Conservation (phyloP, 2,797 vertebrate species). For the Hemitrygon akajei region DNA sequence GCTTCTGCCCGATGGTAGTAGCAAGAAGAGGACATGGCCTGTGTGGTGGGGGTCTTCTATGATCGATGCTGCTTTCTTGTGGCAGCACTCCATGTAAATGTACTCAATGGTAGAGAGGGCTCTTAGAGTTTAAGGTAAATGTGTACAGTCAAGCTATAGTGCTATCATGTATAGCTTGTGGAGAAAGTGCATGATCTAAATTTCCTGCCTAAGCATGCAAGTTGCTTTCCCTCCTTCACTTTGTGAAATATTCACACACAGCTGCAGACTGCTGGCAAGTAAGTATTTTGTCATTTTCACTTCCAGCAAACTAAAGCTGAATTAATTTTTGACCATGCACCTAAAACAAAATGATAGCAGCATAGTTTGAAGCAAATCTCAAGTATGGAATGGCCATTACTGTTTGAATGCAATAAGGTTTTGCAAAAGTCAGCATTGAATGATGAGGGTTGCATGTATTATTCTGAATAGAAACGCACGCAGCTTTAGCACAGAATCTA, state of each 20-base stretch:
- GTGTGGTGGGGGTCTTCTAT: too few species aligned
- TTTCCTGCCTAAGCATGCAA: constrained; percentile 4
- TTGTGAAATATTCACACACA: background rate
- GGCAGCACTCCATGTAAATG: too few species aligned
- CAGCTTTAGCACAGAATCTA: background rate
- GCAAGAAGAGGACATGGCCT: too few species aligned
- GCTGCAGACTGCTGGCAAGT: background rate
- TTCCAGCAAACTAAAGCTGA: constrained; percentile 5
- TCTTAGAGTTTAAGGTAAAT: background rate
- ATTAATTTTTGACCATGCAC: background rate
- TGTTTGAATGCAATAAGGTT: background rate
- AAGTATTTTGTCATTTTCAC: background rate
- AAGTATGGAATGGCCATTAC: constrained; percentile 17
- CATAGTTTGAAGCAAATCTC: background rate
- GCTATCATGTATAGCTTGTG: background rate
- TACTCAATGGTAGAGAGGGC: too few species aligned
- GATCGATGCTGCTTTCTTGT: too few species aligned
- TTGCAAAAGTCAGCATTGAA: background rate
- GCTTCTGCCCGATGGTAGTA: too few species aligned
- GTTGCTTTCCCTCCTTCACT: background rate
- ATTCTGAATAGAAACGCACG: constrained; percentile 1
- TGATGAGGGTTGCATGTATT: background rate
- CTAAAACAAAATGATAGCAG: background rate
- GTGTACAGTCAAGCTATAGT: background rate
- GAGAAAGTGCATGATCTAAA: background rate